These are phyloP conservation scores for Thaumetopoea pityocampa DNA, from an alignment of 1,140 invertebrate genomes.

Conservation along the genomic window DNA sequence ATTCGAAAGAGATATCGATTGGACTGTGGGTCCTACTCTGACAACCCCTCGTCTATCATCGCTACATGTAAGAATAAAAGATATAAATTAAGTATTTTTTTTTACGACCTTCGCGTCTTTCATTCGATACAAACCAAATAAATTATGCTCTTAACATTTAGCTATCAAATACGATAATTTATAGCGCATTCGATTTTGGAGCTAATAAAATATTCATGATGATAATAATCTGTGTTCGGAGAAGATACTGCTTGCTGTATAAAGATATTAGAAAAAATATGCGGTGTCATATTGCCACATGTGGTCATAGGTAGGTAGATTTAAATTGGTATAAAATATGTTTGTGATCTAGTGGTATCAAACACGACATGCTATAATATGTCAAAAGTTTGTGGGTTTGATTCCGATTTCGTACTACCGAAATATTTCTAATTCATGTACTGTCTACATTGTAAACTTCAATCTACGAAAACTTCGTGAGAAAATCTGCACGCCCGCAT, in stretches of 20 bases:
- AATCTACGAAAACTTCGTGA: too few species aligned
- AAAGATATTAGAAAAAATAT: constrained; percentile 10
- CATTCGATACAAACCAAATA: constrained; percentile 10
- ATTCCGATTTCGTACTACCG: too few species aligned
- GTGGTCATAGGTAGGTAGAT: constrained; percentile 3
- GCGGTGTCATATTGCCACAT: constrained; percentile 15
- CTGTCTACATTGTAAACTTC: too few species aligned
- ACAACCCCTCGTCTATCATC: too few species aligned
- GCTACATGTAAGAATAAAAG: not conserved
- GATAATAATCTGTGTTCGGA: constrained; percentile 30
- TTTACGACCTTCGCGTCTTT: constrained; percentile 7
- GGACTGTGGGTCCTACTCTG: too few species aligned
- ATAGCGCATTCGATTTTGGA: constrained; percentile 23
- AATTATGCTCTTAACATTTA: constrained; percentile 11
- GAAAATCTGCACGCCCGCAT: too few species aligned
- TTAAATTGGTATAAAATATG: too few species aligned
- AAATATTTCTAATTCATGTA: too few species aligned
- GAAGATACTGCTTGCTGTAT: constrained; percentile 22
- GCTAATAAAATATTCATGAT: constrained; percentile 34
- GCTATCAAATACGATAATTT: constrained; percentile 21
- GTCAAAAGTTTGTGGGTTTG: too few species aligned
- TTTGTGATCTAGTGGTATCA: too few species aligned
- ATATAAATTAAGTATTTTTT: constrained; percentile 1
- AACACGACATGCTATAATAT: too few species aligned
- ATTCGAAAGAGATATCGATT: too few species aligned